Conservation (phyloP, 2,888 invertebrate genomes). For the Agonopterix arenella region DNA sequence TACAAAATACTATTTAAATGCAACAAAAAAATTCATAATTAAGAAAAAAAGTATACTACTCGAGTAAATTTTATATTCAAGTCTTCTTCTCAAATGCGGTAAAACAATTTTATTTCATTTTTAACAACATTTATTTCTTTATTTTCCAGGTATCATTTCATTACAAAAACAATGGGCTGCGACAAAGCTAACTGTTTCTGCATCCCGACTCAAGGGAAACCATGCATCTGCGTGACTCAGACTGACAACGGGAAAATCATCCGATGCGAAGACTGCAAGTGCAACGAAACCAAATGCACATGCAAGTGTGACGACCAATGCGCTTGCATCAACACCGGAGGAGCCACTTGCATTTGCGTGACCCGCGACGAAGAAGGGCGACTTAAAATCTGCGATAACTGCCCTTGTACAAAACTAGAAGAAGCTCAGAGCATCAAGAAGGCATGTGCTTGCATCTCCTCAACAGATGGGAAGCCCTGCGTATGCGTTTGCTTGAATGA, state of each 20-base stretch:
- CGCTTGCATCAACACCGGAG: slow-evolving; percentile 29
- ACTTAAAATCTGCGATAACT: slow-evolving; percentile 22
- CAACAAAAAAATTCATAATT: no score
- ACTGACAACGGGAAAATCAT: slow-evolving; percentile 7
- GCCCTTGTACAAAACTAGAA: slow-evolving; percentile 13
- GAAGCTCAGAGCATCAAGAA: slow-evolving; percentile 12
- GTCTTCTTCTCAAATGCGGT: no score
- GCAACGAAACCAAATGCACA: slow-evolving; percentile 11
- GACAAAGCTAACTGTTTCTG: slow-evolving; percentile 11
- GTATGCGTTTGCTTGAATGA: slow-evolving; percentile 21
- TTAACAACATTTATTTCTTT: background rate
- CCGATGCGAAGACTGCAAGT: slow-evolving; percentile 15
- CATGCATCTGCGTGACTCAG: slow-evolving; percentile 14
- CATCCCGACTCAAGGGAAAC: slow-evolving; percentile 11
- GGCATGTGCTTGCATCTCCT: slow-evolving; percentile 17
- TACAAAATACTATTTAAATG: no score
- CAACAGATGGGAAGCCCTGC: slow-evolving; percentile 20
- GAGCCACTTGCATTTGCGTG: slow-evolving; percentile 23
- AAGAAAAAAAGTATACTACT: no score
- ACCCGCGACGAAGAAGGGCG: slow-evolving; percentile 22
- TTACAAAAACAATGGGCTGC: slow-evolving; percentile 9
- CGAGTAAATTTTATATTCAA: no score
- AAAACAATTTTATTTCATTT: background rate
- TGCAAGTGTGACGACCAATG: slow-evolving; percentile 29
- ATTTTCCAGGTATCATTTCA: background rate